Evolutionary conservation across 2,113 vertebrate genomes (phyloP).

Genomic region (Vidua macroura): DNA sequence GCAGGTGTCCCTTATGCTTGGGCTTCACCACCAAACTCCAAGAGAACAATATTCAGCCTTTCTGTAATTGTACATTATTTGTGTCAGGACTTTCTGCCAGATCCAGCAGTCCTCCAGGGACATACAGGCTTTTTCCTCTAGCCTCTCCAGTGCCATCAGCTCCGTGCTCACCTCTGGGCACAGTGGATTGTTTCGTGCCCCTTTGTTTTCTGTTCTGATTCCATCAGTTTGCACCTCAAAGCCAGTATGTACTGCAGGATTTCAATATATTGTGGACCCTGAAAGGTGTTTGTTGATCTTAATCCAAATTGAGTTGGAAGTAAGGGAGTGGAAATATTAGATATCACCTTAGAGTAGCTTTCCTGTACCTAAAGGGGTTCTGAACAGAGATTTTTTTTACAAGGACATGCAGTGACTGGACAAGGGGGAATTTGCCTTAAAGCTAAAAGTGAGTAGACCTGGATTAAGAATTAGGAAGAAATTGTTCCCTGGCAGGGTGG

Average conservation of each 20-base stretch:
- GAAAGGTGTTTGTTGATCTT: neutral
- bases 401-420: no score
- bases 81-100: neutral
- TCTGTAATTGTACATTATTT: neutral
- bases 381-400: neutral
- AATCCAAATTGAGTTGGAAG: neutral
- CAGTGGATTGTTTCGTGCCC: neutral
- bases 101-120: neutral
- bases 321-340: neutral
- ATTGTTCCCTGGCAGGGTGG: neutral
- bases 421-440: neutral
- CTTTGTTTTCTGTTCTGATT: neutral
- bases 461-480: neutral
- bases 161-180: neutral
- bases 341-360: neutral
- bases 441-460: neutral
- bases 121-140: neutral
- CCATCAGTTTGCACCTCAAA: neutral
- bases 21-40: neutral
- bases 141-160: neutral
- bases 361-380: no score
- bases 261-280: neutral
- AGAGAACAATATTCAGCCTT: neutral
- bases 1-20: fast-evolving
- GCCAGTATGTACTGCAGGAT: neutral